Base-by-base conservation (phyloP, 1,140 invertebrate species). In the Eupristina koningsbergeri region DNA sequence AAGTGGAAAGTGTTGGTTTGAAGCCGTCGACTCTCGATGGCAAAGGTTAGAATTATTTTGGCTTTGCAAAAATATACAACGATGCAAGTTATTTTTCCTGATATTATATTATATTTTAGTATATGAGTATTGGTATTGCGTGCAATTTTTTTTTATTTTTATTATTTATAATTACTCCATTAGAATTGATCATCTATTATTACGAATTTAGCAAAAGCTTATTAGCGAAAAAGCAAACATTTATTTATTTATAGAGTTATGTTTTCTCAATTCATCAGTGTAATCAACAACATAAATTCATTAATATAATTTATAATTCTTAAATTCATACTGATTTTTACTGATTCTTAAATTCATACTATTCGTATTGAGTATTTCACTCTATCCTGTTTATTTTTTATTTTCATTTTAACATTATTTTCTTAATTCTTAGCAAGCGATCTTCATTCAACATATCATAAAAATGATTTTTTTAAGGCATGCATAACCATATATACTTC, bases 1-100 rank as follows among this genome's bases (percentile, higher is more conserved):
- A 97, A 93, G 97, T 97, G 58, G 98, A 97, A 90, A 95, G 95
- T 86, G 92, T 96, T 81, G 92, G 91, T 84, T 87, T 93, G 83
- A 94, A 91, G 91, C 93, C 67, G 93, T 94, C 86, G 89, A 94
- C 83, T 93, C 94, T 92, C 85, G 92, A 93, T 47, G 91, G 93
- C 84, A 95, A 95, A 94, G 94, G 94, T 95, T 93, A 93, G 93
- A 92, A 87, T 76, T 53, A 84, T 58, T 34, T 71, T 64, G 75
- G 77, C 78, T 84, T 80, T 64, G 83, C 71, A 45, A 82, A 71
- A 64, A 13, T 71, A 41, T 71, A 41, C 36, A 6, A 41, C 67
- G 22, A 71, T 71, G 36, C 36, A 41, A 71, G 3, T 41, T 69
- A 69, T 71, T 71, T 41, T 71, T 71, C 29, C 19, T 3, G 5